A percentile compares a stretch with the other conserved stretches of the same genome.
Evolutionary conservation across 2,888 invertebrate species (phyloP).

Genomic region (Brachypalpus laphriformis): DNA sequence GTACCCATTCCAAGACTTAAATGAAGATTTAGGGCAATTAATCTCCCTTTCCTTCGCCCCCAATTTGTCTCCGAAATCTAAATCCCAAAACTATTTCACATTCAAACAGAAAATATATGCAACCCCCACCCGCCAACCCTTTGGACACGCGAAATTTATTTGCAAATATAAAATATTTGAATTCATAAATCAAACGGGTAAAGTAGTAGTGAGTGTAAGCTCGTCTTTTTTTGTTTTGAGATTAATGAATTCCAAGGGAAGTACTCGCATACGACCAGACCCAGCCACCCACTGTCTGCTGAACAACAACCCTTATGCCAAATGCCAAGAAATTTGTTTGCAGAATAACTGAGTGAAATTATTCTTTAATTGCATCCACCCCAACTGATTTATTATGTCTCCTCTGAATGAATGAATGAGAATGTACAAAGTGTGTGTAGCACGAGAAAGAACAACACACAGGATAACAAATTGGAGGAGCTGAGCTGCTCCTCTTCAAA

Average conservation of each 20-base stretch:
- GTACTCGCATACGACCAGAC: background rate
- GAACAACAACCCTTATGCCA: constrained; percentile 43
- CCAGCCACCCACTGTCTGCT: background rate
- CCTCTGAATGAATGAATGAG: constrained; percentile 21
- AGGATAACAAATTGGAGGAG: constrained; percentile 16
- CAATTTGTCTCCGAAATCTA: constrained; percentile 61
- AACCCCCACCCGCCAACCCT: background rate
- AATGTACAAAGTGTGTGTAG: constrained; percentile 33
- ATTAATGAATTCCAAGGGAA: constrained; percentile 56
- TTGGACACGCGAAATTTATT: constrained; percentile 63
- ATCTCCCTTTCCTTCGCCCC: constrained; percentile 34
- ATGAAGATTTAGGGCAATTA: constrained; percentile 69
- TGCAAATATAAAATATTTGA: constrained; percentile 69
- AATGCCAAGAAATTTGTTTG: constrained; percentile 64
- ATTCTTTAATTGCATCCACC: constrained; percentile 71
- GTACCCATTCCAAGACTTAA: constrained; percentile 1
- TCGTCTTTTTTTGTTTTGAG: constrained; percentile 22
- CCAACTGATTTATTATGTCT: constrained; percentile 62
- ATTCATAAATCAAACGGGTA: constrained; percentile 69
- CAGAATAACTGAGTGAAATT: constrained; percentile 64
- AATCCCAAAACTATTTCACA: constrained; percentile 57
- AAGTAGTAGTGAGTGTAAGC: constrained; percentile 22
- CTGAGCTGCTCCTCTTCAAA: background rate
- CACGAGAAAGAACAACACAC: constrained; percentile 47
- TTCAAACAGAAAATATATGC: constrained; percentile 9